A percentile compares a stretch with the other conserved stretches of the same genome.
phyloP scores from a whole-genome alignment of 2,797 vertebrate genomes.

The Melanotaenia trifasciata region DNA sequence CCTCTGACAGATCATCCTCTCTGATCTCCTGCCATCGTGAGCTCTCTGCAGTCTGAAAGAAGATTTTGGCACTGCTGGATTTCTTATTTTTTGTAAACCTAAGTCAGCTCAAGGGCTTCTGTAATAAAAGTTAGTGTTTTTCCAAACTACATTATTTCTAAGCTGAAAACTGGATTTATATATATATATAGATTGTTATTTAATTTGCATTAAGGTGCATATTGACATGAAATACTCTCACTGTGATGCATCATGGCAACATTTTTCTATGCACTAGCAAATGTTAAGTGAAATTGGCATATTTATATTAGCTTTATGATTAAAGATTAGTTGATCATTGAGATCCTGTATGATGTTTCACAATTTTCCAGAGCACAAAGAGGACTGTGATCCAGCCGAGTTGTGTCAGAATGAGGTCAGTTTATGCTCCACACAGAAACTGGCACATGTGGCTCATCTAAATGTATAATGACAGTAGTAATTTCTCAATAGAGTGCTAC shows the following conservation, averaged over 20 bases:
- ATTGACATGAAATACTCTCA: background rate
- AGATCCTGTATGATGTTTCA: background rate
- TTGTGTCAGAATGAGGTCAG: background rate
- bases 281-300: background rate
- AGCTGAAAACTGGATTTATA: background rate
- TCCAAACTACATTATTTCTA: slow-evolving; percentile 3
- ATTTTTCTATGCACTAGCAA: too few relatives aligned
- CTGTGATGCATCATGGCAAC: background rate
- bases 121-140: slow-evolving; percentile 39
- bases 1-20: slow-evolving; percentile 51
- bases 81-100: slow-evolving; percentile 56
- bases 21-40: slow-evolving; percentile 60
- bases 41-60: slow-evolving; percentile 55
- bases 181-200: background rate
- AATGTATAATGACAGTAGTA: background rate
- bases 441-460: background rate
- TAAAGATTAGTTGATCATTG: background rate
- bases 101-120: slow-evolving; percentile 33
- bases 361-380: background rate
- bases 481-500: background rate
- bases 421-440: background rate
- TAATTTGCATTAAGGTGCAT: background rate
- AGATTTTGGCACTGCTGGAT: slow-evolving; percentile 56
- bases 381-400: background rate
- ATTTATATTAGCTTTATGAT: slow-evolving; percentile 4